Base-by-base conservation (phyloP, 2,888 invertebrate species). In the Hydropsyche betteni region DNA sequence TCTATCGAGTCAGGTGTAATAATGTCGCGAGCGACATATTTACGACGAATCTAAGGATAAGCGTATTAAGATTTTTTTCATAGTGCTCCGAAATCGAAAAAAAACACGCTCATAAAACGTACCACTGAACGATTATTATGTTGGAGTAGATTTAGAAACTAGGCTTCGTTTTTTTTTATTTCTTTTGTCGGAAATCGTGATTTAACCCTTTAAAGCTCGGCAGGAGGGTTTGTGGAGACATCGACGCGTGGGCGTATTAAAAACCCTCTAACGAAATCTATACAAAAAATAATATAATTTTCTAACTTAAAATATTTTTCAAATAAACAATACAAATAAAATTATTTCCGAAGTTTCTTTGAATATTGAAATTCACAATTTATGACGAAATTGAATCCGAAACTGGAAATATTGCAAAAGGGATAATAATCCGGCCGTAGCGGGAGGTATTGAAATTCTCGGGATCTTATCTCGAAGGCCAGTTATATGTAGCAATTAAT, bases 21-120 rank as follows among this genome's bases (percentile, higher is more conserved):
- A 64, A 68, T 70, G 75, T 73, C 75, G 44, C 64, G 8, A 7
- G 44, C 14, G 73, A 74, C 77, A 75, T 69, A 58, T 77, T 75
- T 77, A 77, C 68, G 77, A 69, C 53, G 75, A 75, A 74, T 24
- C 51, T 55, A 36, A n/a, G 58, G 64, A 58, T 44, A 69, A 69
- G 55, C 24, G 55, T 69, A 38, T 69, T 55, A 51, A 70, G 36
- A 58, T 36, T 64, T 64, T n/a, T 64, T 64, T 64, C n/a, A n/a
- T 55, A 34, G 14, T 36, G 8, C 71, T 12, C 71, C 55, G 58
- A 69, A 24, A 24, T 51, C 52, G 38, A 68, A 51, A 33, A 24
- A 12, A 68, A 14, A 55, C 6, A 55, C 55, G 16, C 12, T n/a
- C 44, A 44, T 44, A 44, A 44, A 44, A 44, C 44, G 44, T 44